Conservation (phyloP, 92 coral and sea anemone species). For the Ricordea florida region DNA sequence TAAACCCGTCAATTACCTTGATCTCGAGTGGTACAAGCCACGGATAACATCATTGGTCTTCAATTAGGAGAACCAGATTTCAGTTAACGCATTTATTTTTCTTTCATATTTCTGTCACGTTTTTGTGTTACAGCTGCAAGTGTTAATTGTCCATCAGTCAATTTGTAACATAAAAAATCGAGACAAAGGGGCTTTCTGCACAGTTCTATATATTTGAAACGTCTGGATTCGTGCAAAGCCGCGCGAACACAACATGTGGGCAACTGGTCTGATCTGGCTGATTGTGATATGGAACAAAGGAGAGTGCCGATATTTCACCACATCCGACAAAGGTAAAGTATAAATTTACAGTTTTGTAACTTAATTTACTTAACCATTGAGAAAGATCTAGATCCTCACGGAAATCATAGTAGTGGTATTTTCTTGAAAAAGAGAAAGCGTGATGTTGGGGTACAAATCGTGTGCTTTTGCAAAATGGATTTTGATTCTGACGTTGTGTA, state of each 20-base stretch:
- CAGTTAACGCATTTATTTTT: not conserved
- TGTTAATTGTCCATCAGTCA: no score
- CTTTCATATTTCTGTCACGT: not conserved
- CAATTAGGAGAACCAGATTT: not conserved
- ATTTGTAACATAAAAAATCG: no score
- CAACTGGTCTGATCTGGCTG: constrained; percentile 4
- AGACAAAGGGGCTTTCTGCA: not conserved
- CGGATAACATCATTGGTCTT: not conserved
- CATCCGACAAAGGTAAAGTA: constrained; percentile 2
- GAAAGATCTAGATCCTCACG: no score
- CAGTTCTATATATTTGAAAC: not conserved
- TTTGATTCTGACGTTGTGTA: no score
- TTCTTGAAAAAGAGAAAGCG: no score
- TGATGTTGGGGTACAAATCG: no score
- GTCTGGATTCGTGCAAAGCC: not conserved
- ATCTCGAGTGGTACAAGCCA: not conserved
- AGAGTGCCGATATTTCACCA: constrained; percentile 7
- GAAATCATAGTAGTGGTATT: no score
- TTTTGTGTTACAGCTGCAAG: no score
- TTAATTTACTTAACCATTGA: not conserved
- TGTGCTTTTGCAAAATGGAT: no score
- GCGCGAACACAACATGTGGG: constrained; percentile 21
- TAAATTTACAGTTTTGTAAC: not conserved
- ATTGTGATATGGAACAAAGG: constrained; percentile 14
- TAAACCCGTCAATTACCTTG: not conserved